These are phyloP conservation scores for Sphyrna mokarran DNA, from an alignment of 2,113 vertebrate genomes.

Conservation along the genomic window DNA sequence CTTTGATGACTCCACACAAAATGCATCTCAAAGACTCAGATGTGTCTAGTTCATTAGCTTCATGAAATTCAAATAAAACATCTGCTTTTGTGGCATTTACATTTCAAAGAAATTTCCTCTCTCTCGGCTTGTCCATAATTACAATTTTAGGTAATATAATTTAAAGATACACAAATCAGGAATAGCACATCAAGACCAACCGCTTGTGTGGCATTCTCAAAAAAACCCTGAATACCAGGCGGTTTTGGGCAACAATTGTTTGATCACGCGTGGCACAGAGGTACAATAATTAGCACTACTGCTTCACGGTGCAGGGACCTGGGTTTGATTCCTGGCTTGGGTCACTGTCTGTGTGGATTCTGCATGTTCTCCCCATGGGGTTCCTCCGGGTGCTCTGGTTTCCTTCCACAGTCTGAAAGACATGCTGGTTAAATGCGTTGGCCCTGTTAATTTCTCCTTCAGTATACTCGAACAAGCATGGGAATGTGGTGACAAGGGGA, in stretches of 20 bases:
- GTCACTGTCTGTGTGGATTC: too few relatives aligned
- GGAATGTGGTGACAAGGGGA: too few relatives aligned
- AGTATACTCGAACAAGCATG: too few relatives aligned
- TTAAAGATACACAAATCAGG: not conserved
- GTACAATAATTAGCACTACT: too few relatives aligned
- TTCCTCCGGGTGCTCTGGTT: too few relatives aligned
- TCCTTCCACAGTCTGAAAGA: too few relatives aligned
- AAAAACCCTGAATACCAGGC: not conserved
- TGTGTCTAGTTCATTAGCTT: not conserved
- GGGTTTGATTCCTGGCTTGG: too few relatives aligned
- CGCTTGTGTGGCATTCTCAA: not conserved
- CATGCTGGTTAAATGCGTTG: too few relatives aligned
- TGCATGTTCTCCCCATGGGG: too few relatives aligned
- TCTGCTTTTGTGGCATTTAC: not conserved
- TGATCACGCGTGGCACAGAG: too few relatives aligned
- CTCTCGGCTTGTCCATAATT: not conserved
- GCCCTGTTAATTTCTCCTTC: too few relatives aligned
- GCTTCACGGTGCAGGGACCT: too few relatives aligned
- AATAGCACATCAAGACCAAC: not conserved
- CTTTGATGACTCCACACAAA: not conserved
- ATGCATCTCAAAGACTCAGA: not conserved
- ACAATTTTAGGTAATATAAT: not conserved
- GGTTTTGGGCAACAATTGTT: not conserved
- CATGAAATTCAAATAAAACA: constrained; percentile 21
- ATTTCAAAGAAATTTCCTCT: constrained; percentile 8